Percentiles rank a stretch among this genome's conserved stretches.
These are phyloP conservation scores for Casuarius casuarius DNA, from an alignment of 2,113 vertebrate species.

Conservation along the genomic window DNA sequence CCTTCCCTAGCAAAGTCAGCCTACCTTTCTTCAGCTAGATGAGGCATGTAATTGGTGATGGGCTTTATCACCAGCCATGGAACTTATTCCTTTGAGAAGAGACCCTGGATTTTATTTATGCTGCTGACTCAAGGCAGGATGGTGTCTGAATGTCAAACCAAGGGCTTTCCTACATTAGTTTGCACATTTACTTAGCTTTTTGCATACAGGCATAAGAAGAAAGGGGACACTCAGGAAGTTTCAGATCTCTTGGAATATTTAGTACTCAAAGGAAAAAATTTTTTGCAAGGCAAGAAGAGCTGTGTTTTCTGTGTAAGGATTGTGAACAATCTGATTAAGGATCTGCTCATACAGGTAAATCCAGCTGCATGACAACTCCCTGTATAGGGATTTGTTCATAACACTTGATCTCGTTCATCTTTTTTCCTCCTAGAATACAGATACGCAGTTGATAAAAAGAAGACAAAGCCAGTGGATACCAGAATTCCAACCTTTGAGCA, in stretches of 20 bases:
- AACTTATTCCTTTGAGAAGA: neutral
- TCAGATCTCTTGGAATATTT: neutral
- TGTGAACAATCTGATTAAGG: neutral
- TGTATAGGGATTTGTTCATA: neutral
- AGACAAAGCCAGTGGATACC: too few species aligned
- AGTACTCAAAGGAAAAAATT: neutral
- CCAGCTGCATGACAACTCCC: neutral
- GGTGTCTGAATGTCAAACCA: neutral
- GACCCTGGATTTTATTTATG: neutral
- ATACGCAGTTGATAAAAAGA: too few species aligned
- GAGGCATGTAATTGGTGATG: conserved; percentile 41
- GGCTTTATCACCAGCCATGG: neutral
- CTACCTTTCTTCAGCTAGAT: conserved; percentile 40
- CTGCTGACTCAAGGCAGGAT: neutral
- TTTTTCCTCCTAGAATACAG: too few species aligned
- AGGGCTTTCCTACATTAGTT: neutral
- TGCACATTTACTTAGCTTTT: neutral
- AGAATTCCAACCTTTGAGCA: neutral
- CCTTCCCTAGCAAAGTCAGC: conserved; percentile 7
- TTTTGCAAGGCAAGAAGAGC: neutral
- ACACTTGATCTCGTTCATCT: neutral
- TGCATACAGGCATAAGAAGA: neutral
- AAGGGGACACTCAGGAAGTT: neutral
- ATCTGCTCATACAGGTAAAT: neutral
- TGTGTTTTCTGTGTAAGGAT: neutral